phyloP scores from a whole-genome alignment of 2,797 vertebrate species.

The Manis javanica region DNA sequence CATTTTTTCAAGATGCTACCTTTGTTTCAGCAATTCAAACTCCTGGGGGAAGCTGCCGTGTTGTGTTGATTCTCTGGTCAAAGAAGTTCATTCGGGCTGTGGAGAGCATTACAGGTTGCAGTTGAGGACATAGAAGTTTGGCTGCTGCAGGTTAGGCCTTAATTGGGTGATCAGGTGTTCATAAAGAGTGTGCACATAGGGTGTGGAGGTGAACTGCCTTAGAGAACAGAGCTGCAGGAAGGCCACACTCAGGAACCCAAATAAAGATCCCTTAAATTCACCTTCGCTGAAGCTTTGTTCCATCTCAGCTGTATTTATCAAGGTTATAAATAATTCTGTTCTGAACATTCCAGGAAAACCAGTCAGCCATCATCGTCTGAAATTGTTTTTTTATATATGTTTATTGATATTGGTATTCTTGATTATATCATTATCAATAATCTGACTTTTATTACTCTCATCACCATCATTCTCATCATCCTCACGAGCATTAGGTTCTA shows the following conservation, averaged over 20 bases:
- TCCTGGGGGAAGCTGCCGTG: neutral
- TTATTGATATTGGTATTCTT: neutral
- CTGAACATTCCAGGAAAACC: slow-evolving; percentile 24
- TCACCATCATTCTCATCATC: neutral
- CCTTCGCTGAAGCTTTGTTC: slow-evolving; percentile 45
- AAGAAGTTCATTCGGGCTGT: neutral
- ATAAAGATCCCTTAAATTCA: slow-evolving; percentile 55
- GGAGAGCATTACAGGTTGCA: slow-evolving; percentile 30
- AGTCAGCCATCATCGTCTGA: neutral
- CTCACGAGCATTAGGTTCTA: neutral
- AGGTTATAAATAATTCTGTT: slow-evolving; percentile 64
- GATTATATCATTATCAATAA: neutral
- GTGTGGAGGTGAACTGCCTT: slow-evolving; percentile 5
- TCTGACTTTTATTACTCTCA: neutral
- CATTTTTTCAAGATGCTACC: slow-evolving; percentile 14
- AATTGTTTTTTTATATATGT: slow-evolving; percentile 19
- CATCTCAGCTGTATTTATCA: slow-evolving; percentile 10
- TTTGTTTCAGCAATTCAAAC: slow-evolving; percentile 31
- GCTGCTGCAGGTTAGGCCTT: slow-evolving; percentile 43
- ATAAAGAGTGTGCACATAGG: slow-evolving; percentile 46
- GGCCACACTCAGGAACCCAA: slow-evolving; percentile 36
- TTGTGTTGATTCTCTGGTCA: slow-evolving; percentile 20
- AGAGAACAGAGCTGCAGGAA: slow-evolving; percentile 51
- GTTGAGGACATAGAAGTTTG: neutral
- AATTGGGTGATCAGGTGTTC: slow-evolving; percentile 76